Conservation (phyloP, 2,797 vertebrate species). For the Lepus oiostolus region DNA sequence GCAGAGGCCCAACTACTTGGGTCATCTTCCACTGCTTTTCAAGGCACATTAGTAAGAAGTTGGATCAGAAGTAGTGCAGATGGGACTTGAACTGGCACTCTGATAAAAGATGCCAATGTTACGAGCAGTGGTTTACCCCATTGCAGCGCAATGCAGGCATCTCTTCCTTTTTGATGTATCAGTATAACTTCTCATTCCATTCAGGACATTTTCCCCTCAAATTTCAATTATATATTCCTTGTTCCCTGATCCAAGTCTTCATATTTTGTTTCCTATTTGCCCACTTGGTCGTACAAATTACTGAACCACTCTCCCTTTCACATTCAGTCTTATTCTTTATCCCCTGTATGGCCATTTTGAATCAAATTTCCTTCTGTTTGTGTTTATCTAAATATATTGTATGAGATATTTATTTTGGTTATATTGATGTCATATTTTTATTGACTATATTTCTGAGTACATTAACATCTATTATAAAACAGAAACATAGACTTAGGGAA, state of each 20-base stretch:
- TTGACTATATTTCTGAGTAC: conserved; percentile 12
- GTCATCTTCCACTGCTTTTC: no score
- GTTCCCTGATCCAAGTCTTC: not conserved
- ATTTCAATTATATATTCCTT: not conserved
- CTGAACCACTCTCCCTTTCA: not conserved
- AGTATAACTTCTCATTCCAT: not conserved
- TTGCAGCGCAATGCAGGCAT: no score
- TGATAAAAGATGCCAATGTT: no score
- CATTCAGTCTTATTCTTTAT: not conserved
- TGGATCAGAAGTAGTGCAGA: no score
- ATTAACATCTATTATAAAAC: not conserved
- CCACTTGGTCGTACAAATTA: not conserved
- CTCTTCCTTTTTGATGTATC: not conserved
- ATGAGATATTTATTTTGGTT: conserved; percentile 25
- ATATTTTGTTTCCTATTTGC: not conserved
- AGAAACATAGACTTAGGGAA: not conserved
- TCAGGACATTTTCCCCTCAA: not conserved
- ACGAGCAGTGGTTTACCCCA: no score
- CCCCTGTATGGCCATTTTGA: not conserved
- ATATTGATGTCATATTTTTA: not conserved
- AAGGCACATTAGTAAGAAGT: no score
- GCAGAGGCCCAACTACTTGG: no score
- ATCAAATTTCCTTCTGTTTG: not conserved
- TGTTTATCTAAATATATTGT: not conserved
- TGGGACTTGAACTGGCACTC: no score